Conservation (phyloP, 2,797 vertebrate genomes). For the Glyptemys insculpta region DNA sequence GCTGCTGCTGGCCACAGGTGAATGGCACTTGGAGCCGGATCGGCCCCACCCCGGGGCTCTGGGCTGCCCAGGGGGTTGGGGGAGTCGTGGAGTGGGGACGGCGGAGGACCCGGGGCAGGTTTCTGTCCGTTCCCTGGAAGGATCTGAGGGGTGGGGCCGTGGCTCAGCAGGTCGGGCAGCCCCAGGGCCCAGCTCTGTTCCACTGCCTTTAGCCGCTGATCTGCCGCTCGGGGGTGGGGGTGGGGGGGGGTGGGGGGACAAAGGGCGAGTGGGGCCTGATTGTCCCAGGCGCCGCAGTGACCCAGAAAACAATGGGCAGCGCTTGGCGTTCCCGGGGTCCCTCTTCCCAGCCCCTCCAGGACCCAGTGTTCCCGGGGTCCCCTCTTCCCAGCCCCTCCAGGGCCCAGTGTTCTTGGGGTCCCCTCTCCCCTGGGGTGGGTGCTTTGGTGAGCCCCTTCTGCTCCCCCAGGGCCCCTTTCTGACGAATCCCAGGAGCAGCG, state of each 20-base stretch:
- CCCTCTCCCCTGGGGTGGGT: neutral
- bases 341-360: too few relatives aligned
- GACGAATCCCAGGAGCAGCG: too few relatives aligned
- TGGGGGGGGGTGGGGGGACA: too few relatives aligned
- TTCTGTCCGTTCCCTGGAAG: too few relatives aligned
- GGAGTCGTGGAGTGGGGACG: too few relatives aligned
- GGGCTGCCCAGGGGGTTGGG: neutral
- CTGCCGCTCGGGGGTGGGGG: too few relatives aligned
- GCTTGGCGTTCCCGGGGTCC: neutral
- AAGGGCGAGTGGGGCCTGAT: neutral
- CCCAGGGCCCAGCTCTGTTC: neutral
- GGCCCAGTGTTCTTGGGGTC: neutral
- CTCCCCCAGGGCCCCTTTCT: too few relatives aligned
- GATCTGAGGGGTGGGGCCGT: neutral
- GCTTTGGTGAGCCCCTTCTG: conserved; percentile 37
- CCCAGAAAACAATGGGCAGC: neutral
- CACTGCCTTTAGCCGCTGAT: neutral
- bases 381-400: too few relatives aligned
- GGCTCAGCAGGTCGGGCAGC: neutral
- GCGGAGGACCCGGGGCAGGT: too few relatives aligned
- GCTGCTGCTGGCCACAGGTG: neutral
- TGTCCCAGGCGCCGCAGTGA: neutral
- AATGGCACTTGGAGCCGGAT: neutral
- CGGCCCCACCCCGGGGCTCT: neutral
- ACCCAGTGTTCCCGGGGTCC: neutral